These are phyloP conservation scores for Balaeniceps rex DNA, from an alignment of 2,113 vertebrate genomes.

Conservation along the genomic window DNA sequence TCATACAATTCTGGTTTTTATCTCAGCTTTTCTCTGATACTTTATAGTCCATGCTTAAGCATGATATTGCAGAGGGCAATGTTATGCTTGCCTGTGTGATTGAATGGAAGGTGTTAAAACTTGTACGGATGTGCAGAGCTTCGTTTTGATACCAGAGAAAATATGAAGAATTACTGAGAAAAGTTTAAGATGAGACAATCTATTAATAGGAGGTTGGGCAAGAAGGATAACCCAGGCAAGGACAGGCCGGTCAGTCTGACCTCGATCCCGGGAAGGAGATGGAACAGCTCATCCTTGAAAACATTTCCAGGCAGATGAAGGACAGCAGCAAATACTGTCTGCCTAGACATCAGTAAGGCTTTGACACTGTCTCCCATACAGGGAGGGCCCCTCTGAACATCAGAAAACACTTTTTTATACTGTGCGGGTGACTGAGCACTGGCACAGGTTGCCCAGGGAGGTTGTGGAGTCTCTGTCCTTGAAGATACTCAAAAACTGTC, in stretches of 20 bases:
- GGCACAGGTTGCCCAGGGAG: not conserved
- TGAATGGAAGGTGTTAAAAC: not conserved
- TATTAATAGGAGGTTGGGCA: not conserved
- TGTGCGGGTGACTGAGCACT: not conserved
- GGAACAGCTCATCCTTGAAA: not conserved
- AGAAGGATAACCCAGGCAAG: not conserved
- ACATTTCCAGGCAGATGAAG: not conserved
- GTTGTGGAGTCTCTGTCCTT: not conserved
- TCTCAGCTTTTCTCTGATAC: not conserved
- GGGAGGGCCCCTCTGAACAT: not conserved
- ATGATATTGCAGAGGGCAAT: not conserved
- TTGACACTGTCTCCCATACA: accelerated
- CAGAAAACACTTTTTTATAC: not conserved
- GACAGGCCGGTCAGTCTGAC: not conserved
- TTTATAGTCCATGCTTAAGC: not conserved
- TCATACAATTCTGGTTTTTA: not conserved
- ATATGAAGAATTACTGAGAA: not conserved
- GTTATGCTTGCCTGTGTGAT: not conserved
- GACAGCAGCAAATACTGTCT: not conserved
- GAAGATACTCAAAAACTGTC: not conserved
- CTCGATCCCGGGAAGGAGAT: not conserved
- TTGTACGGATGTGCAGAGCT: not conserved
- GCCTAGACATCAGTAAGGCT: not conserved
- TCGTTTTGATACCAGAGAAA: not conserved
- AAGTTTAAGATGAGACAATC: not conserved